Conservation (phyloP, 2,113 vertebrate species). For the Hystrix cristata region DNA sequence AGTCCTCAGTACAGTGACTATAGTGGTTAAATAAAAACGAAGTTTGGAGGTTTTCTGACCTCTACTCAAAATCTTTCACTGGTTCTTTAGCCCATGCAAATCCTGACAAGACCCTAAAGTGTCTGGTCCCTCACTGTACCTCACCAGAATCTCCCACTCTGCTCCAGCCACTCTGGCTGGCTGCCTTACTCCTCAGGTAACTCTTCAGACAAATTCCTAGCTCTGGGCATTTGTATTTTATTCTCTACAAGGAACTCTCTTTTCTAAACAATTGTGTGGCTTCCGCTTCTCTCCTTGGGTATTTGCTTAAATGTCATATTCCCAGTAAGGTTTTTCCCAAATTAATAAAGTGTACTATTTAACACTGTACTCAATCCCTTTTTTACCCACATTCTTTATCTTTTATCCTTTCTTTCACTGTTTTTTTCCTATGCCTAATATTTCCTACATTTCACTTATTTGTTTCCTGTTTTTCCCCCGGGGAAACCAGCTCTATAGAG, state of each 20-base stretch:
- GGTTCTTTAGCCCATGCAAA: neutral
- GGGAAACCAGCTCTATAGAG: neutral
- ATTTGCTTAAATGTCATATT: neutral
- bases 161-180: neutral
- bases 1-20: neutral
- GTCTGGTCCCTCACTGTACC: neutral
- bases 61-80: neutral
- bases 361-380: neutral
- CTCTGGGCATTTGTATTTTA: neutral
- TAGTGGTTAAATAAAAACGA: neutral
- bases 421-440: neutral
- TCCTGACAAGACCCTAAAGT: neutral
- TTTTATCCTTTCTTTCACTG: neutral
- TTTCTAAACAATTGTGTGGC: neutral
- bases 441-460: neutral
- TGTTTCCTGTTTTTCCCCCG: neutral
- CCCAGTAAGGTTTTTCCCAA: neutral
- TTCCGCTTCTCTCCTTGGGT: neutral
- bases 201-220: neutral
- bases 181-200: neutral
- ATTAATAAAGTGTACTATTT: neutral
- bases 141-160: neutral
- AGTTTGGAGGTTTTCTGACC: neutral
- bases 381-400: neutral
- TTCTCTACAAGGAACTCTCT: neutral